These are phyloP conservation scores for Epistrophe eligans DNA, from an alignment of 2,888 invertebrate species.

Conservation along the genomic window DNA sequence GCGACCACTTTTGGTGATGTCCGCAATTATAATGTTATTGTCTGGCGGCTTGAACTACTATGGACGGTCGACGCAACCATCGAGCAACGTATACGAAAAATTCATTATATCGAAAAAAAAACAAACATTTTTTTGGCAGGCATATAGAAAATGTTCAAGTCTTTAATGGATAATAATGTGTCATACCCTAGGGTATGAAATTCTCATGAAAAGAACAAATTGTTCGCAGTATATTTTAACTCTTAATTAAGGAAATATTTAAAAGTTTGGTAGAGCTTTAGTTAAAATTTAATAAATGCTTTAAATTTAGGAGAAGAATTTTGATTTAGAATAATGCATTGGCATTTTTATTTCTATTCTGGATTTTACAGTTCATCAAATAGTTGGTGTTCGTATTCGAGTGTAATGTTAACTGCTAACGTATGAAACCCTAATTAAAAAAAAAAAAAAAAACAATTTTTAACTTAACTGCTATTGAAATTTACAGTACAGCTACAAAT, in stretches of 20 bases:
- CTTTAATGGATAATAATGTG: background rate
- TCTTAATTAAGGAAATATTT: background rate
- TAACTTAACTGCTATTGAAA: too few relatives aligned
- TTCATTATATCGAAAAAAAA: background rate
- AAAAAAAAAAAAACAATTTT: too few relatives aligned
- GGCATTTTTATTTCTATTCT: too few relatives aligned
- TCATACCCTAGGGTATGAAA: constrained; percentile 6
- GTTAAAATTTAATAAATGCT: too few relatives aligned
- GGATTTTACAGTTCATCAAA: too few relatives aligned
- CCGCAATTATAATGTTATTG: constrained; percentile 64
- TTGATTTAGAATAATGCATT: too few relatives aligned
- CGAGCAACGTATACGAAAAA: background rate
- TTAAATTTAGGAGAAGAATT: too few relatives aligned
- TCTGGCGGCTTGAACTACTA: constrained; percentile 8
- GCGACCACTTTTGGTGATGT: constrained; percentile 65
- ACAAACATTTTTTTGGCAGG: constrained; percentile 22
- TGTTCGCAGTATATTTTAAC: background rate
- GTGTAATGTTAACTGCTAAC: too few relatives aligned
- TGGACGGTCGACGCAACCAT: background rate
- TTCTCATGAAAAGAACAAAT: background rate
- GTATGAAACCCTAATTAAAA: too few relatives aligned
- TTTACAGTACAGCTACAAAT: too few relatives aligned
- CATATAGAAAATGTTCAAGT: constrained; percentile 17
- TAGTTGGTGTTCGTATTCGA: too few relatives aligned
- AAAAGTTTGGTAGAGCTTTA: background rate